A percentile compares a stretch with the other conserved stretches of the same genome.
Evolutionary conservation across 2,888 invertebrate genomes (phyloP).

Genomic region (Maniola hyperantus): DNA sequence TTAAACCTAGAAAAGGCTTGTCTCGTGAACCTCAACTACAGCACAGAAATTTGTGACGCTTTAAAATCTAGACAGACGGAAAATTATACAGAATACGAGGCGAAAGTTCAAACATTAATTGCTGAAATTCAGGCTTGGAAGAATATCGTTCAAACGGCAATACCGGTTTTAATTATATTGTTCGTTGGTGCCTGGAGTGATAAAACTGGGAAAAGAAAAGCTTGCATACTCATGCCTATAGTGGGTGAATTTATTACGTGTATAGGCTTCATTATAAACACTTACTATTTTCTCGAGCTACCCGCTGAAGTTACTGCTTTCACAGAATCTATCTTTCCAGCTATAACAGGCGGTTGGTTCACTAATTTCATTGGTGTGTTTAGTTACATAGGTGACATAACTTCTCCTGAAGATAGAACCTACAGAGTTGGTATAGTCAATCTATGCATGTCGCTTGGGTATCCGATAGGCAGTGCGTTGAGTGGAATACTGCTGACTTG

Average conservation of each 20-base stretch:
- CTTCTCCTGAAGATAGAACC: slow-evolving; percentile 90
- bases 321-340: slow-evolving; percentile 90
- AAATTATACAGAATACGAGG: slow-evolving; percentile 80
- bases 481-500: slow-evolving; percentile 88
- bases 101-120: slow-evolving; percentile 86
- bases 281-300: slow-evolving; percentile 88
- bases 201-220: slow-evolving; percentile 86
- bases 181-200: slow-evolving; percentile 93
- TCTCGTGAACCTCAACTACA: slow-evolving; percentile 89
- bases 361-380: slow-evolving; percentile 94
- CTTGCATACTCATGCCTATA: slow-evolving; percentile 91
- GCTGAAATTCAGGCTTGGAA: slow-evolving; percentile 93
- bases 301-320: slow-evolving; percentile 91
- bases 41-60: slow-evolving; percentile 88
- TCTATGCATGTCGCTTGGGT: slow-evolving; percentile 92
- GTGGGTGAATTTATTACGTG: slow-evolving; percentile 91
- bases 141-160: slow-evolving; percentile 89
- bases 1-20: slow-evolving; percentile 92
- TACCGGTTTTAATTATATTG: slow-evolving; percentile 91
- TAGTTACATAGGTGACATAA: slow-evolving; percentile 94
- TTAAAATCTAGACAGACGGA: slow-evolving; percentile 87
- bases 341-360: slow-evolving; percentile 92
- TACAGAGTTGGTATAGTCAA: slow-evolving; percentile 93
- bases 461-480: slow-evolving; percentile 92
- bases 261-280: slow-evolving; percentile 89